These are phyloP conservation scores for Tetraneura akinire DNA, from an alignment of 1,140 invertebrate genomes.

Conservation along the genomic window DNA sequence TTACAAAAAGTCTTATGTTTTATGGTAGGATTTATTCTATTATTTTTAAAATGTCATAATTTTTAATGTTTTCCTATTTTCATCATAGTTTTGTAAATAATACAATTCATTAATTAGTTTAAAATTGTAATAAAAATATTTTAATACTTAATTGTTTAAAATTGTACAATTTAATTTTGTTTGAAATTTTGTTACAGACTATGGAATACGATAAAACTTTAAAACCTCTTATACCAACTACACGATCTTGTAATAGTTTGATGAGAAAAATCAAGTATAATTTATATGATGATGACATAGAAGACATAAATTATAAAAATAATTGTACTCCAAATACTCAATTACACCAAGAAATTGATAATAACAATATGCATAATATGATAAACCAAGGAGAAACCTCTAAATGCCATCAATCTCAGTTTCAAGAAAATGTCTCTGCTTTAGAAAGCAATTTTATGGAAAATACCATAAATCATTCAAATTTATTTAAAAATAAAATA, in stretches of 20 bases:
- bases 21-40: too few relatives aligned
- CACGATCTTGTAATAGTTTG: conserved; percentile 42
- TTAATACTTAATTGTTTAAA: too few relatives aligned
- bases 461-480: not conserved
- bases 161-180: too few relatives aligned
- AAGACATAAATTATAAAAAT: too few relatives aligned
- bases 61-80: too few relatives aligned
- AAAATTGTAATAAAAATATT: too few relatives aligned
- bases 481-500: not conserved
- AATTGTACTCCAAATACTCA: too few relatives aligned
- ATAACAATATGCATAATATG: not conserved
- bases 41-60: too few relatives aligned
- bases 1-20: too few relatives aligned
- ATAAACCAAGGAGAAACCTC: not conserved
- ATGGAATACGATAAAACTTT: not conserved
- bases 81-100: too few relatives aligned
- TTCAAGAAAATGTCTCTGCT: not conserved
- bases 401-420: not conserved
- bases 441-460: not conserved
- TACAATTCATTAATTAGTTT: too few relatives aligned
- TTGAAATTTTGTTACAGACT: not conserved
- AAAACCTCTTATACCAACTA: conserved; percentile 38
- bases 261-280: conserved; percentile 47
- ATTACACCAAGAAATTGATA: not conserved
- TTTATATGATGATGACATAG: not conserved